Base-by-base conservation (phyloP, 2,113 vertebrate genomes). In the Sigmodon hispidus region DNA sequence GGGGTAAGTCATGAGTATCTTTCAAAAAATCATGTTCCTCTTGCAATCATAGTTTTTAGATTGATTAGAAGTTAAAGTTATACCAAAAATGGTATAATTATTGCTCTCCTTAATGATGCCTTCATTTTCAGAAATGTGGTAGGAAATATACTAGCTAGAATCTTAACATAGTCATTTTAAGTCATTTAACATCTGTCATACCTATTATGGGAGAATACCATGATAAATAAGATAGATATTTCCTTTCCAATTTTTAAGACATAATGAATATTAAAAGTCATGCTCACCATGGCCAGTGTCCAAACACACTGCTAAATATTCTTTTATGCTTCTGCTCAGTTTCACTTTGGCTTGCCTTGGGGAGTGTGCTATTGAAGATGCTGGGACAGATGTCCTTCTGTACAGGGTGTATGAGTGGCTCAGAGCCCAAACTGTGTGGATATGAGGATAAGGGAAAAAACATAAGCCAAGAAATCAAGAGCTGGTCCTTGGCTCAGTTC, bases 1-100 rank as follows among this genome's bases (percentile, higher is more conserved):
- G 98, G 98, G 97, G 99, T 99, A 98, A 98, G 99, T 98, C 88
- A 94, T 93, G 0, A 91, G 40, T 36, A n/a, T 31, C 89, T 95
- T 96, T 91, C 69, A 86, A 87, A 45, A 90, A 89, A 34, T 57
- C 65, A 48, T 83, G 7, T 22, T 76, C 45, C 92, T 92, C 57
- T 72, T 59, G 5, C 87, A 89, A 89, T 57, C 29, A 65, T 80
- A 16, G 81, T 15, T 93, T 63, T 90, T 73, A 81, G 63, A 87
- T 63, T 31, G 84, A 55, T 69, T 11, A 63, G 87, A 94, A 89
- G 40, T 85, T 16, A 93, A 26, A 90, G 11, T 77, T 89, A 81
- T 77, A 97, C n/a, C n/a, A 93, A 77, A 63, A 92, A 93, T 55
- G 34, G 15, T 40, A 17, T 50, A 34, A 81, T 75, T 69, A 65